These are phyloP conservation scores for Eurytoma californica DNA, from an alignment of 2,888 invertebrate species.

Conservation along the genomic window DNA sequence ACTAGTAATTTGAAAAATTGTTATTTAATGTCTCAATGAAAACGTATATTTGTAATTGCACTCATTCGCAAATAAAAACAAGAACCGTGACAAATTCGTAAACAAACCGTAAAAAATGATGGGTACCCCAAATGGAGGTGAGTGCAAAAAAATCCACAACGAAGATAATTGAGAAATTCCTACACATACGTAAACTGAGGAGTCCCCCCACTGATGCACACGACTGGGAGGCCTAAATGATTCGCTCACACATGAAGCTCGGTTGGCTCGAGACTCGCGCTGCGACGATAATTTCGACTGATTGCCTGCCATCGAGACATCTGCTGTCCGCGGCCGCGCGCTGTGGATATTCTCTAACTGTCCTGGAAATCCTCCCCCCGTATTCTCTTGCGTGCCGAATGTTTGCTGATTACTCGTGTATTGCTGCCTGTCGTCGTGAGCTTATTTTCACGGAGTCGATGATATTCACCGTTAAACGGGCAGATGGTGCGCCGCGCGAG, in stretches of 20 bases:
- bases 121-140: not conserved
- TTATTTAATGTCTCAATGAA: not conserved
- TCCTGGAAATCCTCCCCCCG: not conserved
- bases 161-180: slow-evolving; percentile 5
- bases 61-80: not conserved
- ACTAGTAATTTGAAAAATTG: too few relatives aligned
- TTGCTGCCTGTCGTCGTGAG: slow-evolving; percentile 26
- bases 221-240: slow-evolving; percentile 21
- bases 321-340: slow-evolving; percentile 50
- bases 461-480: slow-evolving; percentile 44
- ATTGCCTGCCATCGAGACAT: slow-evolving; percentile 58
- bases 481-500: slow-evolving; percentile 27
- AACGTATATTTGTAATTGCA: too few relatives aligned
- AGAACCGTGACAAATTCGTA: not conserved
- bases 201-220: not conserved
- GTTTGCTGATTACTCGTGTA: slow-evolving; percentile 47
- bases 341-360: slow-evolving; percentile 31
- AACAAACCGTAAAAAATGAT: slow-evolving; percentile 11
- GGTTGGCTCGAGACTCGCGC: not conserved
- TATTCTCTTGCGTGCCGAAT: slow-evolving; percentile 58
- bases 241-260: slow-evolving; percentile 17
- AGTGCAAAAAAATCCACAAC: not conserved
- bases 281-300: slow-evolving; percentile 41
- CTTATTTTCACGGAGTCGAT: slow-evolving; percentile 19
- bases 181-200: not conserved